Percentiles rank a stretch among this genome's conserved stretches.
Evolutionary conservation across 2,113 vertebrate species (phyloP).

Genomic region (Dinomys branickii): DNA sequence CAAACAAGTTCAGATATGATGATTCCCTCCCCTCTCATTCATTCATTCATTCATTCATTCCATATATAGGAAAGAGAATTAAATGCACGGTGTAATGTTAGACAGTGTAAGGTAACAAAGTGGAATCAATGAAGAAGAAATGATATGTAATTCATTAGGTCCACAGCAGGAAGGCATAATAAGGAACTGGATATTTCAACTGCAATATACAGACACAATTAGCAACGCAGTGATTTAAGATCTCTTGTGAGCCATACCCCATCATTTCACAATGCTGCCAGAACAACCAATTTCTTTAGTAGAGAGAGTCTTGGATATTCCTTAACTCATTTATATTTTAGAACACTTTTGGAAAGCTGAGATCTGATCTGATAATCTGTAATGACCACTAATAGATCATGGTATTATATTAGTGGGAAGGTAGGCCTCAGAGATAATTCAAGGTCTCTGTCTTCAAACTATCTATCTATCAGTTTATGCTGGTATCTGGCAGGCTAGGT

Average conservation of each 20-base stretch:
- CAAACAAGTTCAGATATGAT: neutral
- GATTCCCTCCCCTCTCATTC: neutral
- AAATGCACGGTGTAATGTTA: neutral
- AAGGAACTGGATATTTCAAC: conserved; percentile 19
- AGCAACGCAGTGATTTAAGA: conserved; percentile 4
- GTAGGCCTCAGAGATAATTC: neutral
- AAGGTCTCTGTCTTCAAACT: neutral
- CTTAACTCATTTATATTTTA: neutral
- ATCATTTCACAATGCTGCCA: neutral
- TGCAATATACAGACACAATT: neutral
- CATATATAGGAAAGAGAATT: neutral
- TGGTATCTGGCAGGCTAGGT: neutral
- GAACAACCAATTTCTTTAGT: neutral
- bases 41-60: neutral
- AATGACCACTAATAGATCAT: neutral
- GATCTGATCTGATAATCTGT: neutral
- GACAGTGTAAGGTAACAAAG: neutral
- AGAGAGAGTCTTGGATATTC: neutral
- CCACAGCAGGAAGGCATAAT: neutral
- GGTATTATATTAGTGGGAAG: neutral
- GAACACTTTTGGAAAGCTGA: conserved; percentile 3
- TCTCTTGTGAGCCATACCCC: neutral
- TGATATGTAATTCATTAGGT: conserved; percentile 5
- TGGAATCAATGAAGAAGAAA: neutral
- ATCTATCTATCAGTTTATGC: neutral